Base-by-base conservation (phyloP, 2,888 invertebrate species). In the Caenorhabditis auriculariae region DNA sequence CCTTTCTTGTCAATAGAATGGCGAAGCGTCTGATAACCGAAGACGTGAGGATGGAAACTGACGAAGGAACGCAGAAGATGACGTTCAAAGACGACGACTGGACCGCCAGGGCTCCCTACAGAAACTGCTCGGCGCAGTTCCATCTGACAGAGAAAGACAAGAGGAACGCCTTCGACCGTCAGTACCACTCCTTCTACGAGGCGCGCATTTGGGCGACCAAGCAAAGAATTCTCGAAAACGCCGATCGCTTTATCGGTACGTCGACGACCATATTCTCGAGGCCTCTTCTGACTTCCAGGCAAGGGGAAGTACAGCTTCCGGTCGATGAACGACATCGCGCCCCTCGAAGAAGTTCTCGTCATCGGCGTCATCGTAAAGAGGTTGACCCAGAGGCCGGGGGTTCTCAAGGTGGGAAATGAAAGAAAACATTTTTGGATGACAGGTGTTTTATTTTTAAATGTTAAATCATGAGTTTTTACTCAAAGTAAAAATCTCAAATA, bases 301-400 rank as follows among this genome's bases (percentile, higher is more conserved):
- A 54, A 62, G 54, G 59, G 54, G 19, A 59, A 53, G 24, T 56
- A 47, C 52, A 37, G 42, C 23, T 44, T 32, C 26, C 17, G 23
- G 38, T 32, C 32, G 6, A 15, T 69, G 38, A 63, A 59, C 17
- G 62, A 59, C 26, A 54, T 65, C 3, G 43, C 46, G 4, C 46
- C 39, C 7, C 49, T 55, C 1, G 60, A 72, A 27, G 57, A 60
- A 41, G 56, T 54, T 7, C 32, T 72, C 9, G 62, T 72, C 15
- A 45, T 70, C n/a, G 72, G 72, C 12, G 62, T 66, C 9, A 60
- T 70, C 17, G 61, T 61, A 21, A 72, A 72, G 38, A 38, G 65
- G 55, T 53, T 69, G 17, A 48, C 56, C 3, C 49, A 47, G 7
- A 48, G 69, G 15, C 72, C 72, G 9, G 62, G 66, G 9, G 60